Percentiles rank a stretch among this genome's conserved stretches.
These are phyloP conservation scores for Scyliorhinus canicula DNA, from an alignment of 2,797 vertebrate species.

Conservation along the genomic window DNA sequence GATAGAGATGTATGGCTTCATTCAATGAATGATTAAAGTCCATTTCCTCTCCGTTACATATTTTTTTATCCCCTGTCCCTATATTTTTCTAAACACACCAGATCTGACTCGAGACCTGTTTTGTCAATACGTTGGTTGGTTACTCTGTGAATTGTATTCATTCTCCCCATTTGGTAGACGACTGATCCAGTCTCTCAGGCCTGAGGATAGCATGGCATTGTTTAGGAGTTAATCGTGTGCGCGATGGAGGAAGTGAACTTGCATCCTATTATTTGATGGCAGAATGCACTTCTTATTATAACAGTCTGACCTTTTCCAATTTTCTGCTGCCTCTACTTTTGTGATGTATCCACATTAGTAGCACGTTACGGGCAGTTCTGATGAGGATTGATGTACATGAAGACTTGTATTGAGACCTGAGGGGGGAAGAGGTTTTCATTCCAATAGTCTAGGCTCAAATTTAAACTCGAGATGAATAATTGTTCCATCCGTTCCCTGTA, in stretches of 20 bases:
- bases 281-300: neutral
- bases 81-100: neutral
- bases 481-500: neutral
- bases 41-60: neutral
- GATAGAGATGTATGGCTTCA: neutral
- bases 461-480: neutral
- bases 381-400: neutral
- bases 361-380: neutral
- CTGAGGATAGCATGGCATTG: neutral
- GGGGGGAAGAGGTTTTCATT: neutral
- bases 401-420: neutral
- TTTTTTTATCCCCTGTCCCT: neutral
- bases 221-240: neutral
- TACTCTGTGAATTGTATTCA: neutral
- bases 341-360: neutral
- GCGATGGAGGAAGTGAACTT: neutral
- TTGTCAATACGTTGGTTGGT: neutral
- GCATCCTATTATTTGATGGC: neutral
- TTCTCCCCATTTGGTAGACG: neutral
- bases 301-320: neutral
- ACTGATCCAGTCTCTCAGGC: neutral
- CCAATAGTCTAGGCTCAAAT: neutral
- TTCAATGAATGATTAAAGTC: neutral
- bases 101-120: neutral
- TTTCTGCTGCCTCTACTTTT: neutral